Percentiles rank a stretch among this genome's conserved stretches.
phyloP scores from a whole-genome alignment of 2,888 invertebrate genomes.

The Nomada fucata region DNA sequence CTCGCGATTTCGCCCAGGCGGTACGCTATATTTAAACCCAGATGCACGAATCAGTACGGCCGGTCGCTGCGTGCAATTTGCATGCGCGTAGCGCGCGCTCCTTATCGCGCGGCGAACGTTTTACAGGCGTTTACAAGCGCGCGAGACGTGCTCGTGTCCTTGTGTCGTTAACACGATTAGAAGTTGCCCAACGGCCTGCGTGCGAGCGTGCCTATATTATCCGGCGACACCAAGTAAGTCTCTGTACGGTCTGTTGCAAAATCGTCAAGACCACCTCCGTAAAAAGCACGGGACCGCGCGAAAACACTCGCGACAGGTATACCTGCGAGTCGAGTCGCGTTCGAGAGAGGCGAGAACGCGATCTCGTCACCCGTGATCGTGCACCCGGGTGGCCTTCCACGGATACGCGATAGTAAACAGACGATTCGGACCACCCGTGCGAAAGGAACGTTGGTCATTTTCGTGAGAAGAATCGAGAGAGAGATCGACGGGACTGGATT shows the following conservation, averaged over 20 bases:
- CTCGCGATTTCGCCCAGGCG: background rate
- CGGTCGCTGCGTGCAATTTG: slow-evolving; percentile 28
- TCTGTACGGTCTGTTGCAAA: slow-evolving; percentile 63
- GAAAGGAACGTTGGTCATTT: background rate
- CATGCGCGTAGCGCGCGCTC: slow-evolving; percentile 16
- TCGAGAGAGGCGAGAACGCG: slow-evolving; percentile 32
- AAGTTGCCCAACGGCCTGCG: slow-evolving; percentile 67
- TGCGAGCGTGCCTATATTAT: slow-evolving; percentile 67
- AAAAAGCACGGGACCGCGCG: slow-evolving; percentile 59
- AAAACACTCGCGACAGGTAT: slow-evolving; percentile 38
- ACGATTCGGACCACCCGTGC: slow-evolving; percentile 3
- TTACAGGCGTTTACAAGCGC: slow-evolving; percentile 52
- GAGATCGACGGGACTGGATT: too few species aligned
- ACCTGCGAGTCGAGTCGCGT: background rate
- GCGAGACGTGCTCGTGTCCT: slow-evolving; percentile 68
- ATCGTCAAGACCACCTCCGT: slow-evolving; percentile 70
- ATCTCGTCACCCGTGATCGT: slow-evolving; percentile 19
- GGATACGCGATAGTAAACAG: background rate
- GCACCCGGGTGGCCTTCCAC: slow-evolving; percentile 32
- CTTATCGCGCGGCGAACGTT: slow-evolving; percentile 36
- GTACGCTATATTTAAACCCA: slow-evolving; percentile 24
- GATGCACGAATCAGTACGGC: slow-evolving; percentile 41
- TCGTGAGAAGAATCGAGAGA: background rate
- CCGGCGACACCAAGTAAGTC: slow-evolving; percentile 65
- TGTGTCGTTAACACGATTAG: slow-evolving; percentile 76